These are phyloP conservation scores for Hydrolagus colliei DNA, from an alignment of 2,797 vertebrate species.

Conservation along the genomic window DNA sequence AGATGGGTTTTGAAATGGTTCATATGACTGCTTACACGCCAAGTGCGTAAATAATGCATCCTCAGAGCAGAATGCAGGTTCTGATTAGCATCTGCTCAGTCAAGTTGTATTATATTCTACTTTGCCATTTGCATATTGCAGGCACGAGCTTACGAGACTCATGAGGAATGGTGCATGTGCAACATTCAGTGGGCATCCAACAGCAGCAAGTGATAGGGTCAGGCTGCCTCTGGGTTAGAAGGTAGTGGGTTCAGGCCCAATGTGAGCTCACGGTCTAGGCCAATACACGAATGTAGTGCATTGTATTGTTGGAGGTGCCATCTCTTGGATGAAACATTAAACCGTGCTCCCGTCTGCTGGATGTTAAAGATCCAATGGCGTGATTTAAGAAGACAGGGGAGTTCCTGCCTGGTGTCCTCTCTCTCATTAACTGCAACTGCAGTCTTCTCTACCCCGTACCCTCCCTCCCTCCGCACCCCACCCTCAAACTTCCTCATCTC, in stretches of 20 bases:
- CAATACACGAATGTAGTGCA: too few species aligned
- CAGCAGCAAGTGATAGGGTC: background rate
- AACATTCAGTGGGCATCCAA: background rate
- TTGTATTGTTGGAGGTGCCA: background rate
- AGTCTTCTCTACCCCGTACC: too few species aligned
- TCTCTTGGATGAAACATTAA: background rate
- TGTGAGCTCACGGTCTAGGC: background rate
- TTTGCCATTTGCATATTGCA: background rate
- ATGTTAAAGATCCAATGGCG: background rate
- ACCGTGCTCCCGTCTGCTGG: background rate
- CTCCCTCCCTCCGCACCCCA: too few species aligned
- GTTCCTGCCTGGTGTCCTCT: background rate
- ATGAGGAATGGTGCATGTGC: background rate
- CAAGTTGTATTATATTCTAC: background rate
- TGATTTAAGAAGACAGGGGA: background rate
- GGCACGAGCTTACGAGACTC: background rate
- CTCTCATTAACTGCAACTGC: too few species aligned
- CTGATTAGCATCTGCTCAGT: conserved; percentile 12
- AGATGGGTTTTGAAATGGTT: background rate
- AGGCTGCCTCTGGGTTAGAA: background rate
- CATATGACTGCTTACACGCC: background rate
- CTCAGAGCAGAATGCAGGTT: background rate
- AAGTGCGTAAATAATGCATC: conserved; percentile 10
- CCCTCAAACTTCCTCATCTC: too few species aligned
- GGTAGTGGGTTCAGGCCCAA: background rate